Percentiles rank a stretch among this genome's conserved stretches.
These are phyloP conservation scores for Adelphocoris suturalis DNA, from an alignment of 2,888 invertebrate species.

Conservation along the genomic window DNA sequence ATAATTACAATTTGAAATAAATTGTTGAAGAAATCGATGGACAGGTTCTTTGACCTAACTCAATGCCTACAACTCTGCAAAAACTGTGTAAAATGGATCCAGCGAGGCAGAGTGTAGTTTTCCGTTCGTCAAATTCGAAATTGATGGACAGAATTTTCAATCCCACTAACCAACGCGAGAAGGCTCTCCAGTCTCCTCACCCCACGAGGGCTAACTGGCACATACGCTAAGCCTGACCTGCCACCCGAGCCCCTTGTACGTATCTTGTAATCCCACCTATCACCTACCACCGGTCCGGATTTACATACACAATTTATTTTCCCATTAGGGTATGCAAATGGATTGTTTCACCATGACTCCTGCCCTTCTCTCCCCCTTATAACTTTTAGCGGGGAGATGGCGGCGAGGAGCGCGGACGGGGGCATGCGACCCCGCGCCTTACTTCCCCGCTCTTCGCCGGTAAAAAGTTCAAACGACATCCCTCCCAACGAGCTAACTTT, in stretches of 20 bases:
- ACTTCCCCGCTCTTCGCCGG: not conserved
- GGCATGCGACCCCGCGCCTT: conserved; percentile 6
- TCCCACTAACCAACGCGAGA: not conserved
- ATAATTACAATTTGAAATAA: too few species aligned
- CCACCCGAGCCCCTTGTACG: conserved; percentile 44
- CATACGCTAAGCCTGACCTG: conserved; percentile 63
- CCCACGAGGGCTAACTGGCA: conserved; percentile 38
- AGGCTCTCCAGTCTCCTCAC: not conserved
- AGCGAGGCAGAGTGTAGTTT: not conserved
- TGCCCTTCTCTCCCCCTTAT: conserved; percentile 19
- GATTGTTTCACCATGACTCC: conserved; percentile 69
- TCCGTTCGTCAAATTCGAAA: not conserved
- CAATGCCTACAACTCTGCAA: not conserved
- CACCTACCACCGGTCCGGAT: conserved; percentile 65
- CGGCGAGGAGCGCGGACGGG: not conserved
- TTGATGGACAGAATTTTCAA: conserved; percentile 4
- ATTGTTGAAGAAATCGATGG: too few species aligned
- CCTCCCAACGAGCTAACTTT: conserved; percentile 67
- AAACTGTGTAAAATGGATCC: not conserved
- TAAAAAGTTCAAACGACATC: conserved; percentile 70
- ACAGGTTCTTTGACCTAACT: too few species aligned
- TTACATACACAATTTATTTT: conserved; percentile 73
- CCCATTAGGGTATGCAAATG: conserved; percentile 72
- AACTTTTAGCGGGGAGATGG: conserved; percentile 39
- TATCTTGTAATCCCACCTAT: conserved; percentile 70